Conservation (phyloP, 2,113 vertebrate species). For the Dicaeum eximium region DNA sequence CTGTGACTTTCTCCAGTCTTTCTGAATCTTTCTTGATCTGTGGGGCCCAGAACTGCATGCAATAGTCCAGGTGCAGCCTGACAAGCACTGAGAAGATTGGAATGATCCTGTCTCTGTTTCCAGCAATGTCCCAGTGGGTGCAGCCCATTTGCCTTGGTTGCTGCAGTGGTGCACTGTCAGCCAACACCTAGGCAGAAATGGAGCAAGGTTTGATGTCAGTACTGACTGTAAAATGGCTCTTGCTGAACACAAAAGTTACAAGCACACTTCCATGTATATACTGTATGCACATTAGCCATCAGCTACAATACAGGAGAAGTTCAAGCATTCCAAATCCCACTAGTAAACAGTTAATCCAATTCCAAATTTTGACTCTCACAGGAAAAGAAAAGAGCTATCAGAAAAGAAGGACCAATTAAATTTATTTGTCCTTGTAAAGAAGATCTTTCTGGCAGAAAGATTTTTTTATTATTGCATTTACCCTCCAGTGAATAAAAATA, state of each 20-base stretch:
- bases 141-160: background rate
- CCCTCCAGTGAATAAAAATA: background rate
- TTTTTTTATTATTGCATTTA: background rate
- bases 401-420: background rate
- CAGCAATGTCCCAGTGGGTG: too few relatives aligned
- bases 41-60: background rate
- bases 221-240: background rate
- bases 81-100: background rate
- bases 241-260: background rate
- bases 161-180: background rate
- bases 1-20: background rate
- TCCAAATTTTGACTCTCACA: background rate
- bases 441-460: background rate
- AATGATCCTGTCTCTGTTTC: background rate
- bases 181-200: background rate
- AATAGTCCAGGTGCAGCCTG: background rate
- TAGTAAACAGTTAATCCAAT: background rate
- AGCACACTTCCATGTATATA: background rate
- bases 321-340: background rate
- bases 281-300: rapidly evolving
- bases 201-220: background rate
- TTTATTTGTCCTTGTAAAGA: background rate
- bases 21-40: background rate
- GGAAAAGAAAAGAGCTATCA: background rate
- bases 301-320: background rate